Conservation (phyloP, 1,140 invertebrate species). For the Thrips palmi region DNA sequence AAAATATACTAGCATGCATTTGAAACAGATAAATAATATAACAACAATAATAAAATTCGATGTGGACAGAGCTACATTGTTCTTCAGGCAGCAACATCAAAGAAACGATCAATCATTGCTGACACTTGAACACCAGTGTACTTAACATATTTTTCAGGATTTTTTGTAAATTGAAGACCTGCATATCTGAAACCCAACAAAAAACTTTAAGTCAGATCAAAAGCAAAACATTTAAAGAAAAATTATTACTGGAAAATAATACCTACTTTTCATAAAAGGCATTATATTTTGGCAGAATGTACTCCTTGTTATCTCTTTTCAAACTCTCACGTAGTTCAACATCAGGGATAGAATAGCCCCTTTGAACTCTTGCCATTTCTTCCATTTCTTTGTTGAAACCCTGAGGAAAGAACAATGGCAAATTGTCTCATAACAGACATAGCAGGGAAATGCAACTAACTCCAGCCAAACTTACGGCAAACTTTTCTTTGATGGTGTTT, state of each 20-base stretch:
- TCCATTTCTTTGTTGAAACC: constrained; percentile 92
- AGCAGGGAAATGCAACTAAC: constrained; percentile 1
- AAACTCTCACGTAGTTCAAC: constrained; percentile 62
- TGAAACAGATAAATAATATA: too few relatives aligned
- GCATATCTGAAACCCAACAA: constrained; percentile 41
- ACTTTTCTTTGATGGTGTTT: constrained; percentile 85
- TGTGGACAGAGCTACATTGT: too few relatives aligned
- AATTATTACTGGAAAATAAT: neutral
- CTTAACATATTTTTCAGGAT: constrained; percentile 86
- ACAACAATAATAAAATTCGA: too few relatives aligned
- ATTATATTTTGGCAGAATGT: constrained; percentile 67
- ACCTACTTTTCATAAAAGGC: constrained; percentile 54
- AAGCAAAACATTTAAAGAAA: constrained; percentile 4
- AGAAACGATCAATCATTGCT: constrained; percentile 61
- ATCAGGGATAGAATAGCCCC: constrained; percentile 85
- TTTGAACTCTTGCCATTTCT: constrained; percentile 65
- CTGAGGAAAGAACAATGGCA: constrained; percentile 27
- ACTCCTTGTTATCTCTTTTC: constrained; percentile 70
- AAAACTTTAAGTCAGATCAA: constrained; percentile 9
- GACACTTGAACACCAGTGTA: constrained; percentile 72
- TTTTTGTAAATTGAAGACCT: constrained; percentile 68
- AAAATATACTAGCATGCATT: too few relatives aligned
- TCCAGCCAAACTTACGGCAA: constrained; percentile 41
- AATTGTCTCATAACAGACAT: constrained; percentile 7
- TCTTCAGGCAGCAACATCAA: constrained; percentile 54